These are phyloP conservation scores for Pristionchus exspectatus DNA, from an alignment of 2,888 invertebrate species.

Conservation along the genomic window DNA sequence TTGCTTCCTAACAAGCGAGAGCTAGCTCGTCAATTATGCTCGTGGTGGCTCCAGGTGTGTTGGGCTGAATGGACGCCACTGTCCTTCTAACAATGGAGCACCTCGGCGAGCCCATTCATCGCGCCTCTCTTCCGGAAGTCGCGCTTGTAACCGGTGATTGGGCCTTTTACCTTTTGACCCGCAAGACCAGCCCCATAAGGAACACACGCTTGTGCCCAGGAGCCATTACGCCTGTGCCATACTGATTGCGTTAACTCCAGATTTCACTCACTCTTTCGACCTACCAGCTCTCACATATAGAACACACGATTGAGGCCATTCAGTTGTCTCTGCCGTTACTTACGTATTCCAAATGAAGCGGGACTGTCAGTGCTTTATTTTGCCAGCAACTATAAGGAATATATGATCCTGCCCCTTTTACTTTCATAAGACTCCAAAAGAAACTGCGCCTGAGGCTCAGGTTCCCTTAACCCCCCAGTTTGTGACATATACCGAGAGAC, in stretches of 20 bases:
- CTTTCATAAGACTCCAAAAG: not conserved
- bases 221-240: too few relatives aligned
- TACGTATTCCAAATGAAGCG: too few relatives aligned
- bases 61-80: not conserved
- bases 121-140: slow-evolving; percentile 12
- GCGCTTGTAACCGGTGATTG: not conserved
- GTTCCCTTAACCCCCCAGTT: not conserved
- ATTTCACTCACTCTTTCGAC: too few relatives aligned
- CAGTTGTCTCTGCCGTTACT: too few relatives aligned
- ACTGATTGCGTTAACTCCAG: too few relatives aligned
- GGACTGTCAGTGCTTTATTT: too few relatives aligned
- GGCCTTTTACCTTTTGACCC: not conserved
- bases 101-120: not conserved
- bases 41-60: not conserved
- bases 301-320: too few relatives aligned
- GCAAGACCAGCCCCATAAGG: not conserved
- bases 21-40: not conserved
- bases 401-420: too few relatives aligned
- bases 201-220: too few relatives aligned
- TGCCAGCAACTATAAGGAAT: too few relatives aligned
- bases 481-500: not conserved
- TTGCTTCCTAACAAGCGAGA: not conserved
- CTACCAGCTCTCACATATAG: too few relatives aligned
- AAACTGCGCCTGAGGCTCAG: not conserved
- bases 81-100: not conserved